Evolutionary conservation across 2,888 invertebrate species (phyloP).

Genomic region (Pollenia griseotomentosa): DNA sequence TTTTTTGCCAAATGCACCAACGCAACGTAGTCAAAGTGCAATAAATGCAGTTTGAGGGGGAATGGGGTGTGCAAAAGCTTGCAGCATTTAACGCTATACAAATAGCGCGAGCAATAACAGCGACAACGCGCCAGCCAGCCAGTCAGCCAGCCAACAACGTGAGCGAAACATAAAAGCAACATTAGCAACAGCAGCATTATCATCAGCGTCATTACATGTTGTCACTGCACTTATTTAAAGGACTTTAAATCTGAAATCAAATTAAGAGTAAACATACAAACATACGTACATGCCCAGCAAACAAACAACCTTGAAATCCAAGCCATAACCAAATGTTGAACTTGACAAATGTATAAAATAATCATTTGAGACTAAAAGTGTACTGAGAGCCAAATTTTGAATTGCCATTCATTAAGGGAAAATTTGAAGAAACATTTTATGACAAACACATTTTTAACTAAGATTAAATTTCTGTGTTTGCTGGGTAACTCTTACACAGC

Average conservation of each 20-base stretch:
- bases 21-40: constrained; percentile 51
- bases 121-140: constrained; percentile 67
- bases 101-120: constrained; percentile 70
- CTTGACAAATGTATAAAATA: no score
- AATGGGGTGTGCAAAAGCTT: constrained; percentile 33
- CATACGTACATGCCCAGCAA: constrained; percentile 1
- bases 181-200: constrained; percentile 62
- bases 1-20: constrained; percentile 28
- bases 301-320: no score
- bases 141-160: constrained; percentile 23
- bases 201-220: constrained; percentile 62
- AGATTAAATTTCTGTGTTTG: no score
- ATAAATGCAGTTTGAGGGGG: constrained; percentile 24
- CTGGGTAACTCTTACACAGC: no score
- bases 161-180: not conserved
- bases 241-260: constrained; percentile 46
- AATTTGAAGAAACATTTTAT: no score
- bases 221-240: constrained; percentile 54
- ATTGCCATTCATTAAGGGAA: no score
- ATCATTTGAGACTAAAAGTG: no score
- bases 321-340: no score
- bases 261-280: constrained; percentile 19
- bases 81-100: constrained; percentile 51
- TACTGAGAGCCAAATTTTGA: no score
- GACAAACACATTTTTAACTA: no score